Base-by-base conservation (phyloP, 2,113 vertebrate genomes). In the Oxyura jamaicensis region DNA sequence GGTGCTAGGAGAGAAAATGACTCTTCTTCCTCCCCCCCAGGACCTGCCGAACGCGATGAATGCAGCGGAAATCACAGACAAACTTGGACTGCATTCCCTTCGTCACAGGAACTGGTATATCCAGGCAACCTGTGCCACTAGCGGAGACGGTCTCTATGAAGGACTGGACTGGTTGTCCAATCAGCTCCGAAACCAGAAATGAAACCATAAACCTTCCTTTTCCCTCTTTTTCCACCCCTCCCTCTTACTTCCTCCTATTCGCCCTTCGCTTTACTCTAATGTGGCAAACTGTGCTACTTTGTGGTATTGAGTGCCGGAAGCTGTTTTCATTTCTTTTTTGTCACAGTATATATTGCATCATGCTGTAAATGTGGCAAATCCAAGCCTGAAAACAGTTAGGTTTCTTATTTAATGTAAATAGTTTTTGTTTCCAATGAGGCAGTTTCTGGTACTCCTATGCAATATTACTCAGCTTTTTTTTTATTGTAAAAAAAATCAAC, bases 21-120 rank as follows among this genome's bases (percentile, higher is more conserved):
- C 77, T 97, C 63, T 91, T 74, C 53, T 91, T 75, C 83, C 91
- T 96, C 75, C 75, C 82, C n/a, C 21, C 5, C 93, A 99, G 99
- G 99, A 99, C 92, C 98, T 99, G 79, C 99, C 99, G 2, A 99
- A 99, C 2, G 99, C 99, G 2, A 99, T 99, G 99, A 99, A 98
- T 39, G 99, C 99, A 50, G 99, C 99, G 2, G 99, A 99, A 96
- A 98, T 99, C 97, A 99, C 99, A 92, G 99, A 99, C 97, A 99
- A 99, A 97, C 97, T 99, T 22, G 98, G 98, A 88, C 98, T 99
- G 93, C 99, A 99, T 97, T 98, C 98, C 14, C 98, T 99, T 72
- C 98, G 98, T 65, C 98, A 98, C 97, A 98, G 99, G 97, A 98
- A 98, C 98, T 99, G 99, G 99, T 99, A 98, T 95, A 99, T 99